Conservation (phyloP, 2,888 invertebrate genomes). For the Clunio marinus region DNA sequence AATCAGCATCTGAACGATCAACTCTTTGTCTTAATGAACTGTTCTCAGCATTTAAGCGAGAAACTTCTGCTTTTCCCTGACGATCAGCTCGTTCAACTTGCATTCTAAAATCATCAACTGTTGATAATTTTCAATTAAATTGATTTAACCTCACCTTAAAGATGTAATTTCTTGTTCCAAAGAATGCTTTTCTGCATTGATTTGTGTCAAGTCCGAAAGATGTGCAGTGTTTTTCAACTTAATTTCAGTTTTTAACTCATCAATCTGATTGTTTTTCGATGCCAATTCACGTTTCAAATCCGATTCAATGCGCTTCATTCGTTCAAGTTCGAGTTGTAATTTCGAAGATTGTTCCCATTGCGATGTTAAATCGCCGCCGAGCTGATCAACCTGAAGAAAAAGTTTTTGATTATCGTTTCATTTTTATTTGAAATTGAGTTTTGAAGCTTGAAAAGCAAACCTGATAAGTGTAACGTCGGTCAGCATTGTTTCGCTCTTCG, state of each 20-base stretch:
- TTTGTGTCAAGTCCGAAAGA: slow-evolving; percentile 72
- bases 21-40: slow-evolving; percentile 67
- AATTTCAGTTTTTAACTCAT: slow-evolving; percentile 74
- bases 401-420: slow-evolving; percentile 45
- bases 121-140: slow-evolving; percentile 15
- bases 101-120: slow-evolving; percentile 45
- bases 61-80: slow-evolving; percentile 70
- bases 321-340: slow-evolving; percentile 71
- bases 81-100: slow-evolving; percentile 68
- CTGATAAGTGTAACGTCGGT: slow-evolving; percentile 67
- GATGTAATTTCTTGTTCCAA: slow-evolving; percentile 75
- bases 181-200: slow-evolving; percentile 72
- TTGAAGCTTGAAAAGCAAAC: too few relatives aligned
- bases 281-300: slow-evolving; percentile 73
- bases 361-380: slow-evolving; percentile 70
- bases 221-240: slow-evolving; percentile 65
- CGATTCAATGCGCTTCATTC: slow-evolving; percentile 70
- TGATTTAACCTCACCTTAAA: slow-evolving; percentile 51
- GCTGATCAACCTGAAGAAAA: slow-evolving; percentile 70
- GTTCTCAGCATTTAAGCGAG: slow-evolving; percentile 70
- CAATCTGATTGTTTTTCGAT: slow-evolving; percentile 69
- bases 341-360: slow-evolving; percentile 79
- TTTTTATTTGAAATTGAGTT: too few relatives aligned
- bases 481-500: slow-evolving; percentile 68
- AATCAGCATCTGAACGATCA: slow-evolving; percentile 75